Conservation (phyloP, 30 jellyfish, hydroid and myxozoan genomes). For the Sanderia malayensis region DNA sequence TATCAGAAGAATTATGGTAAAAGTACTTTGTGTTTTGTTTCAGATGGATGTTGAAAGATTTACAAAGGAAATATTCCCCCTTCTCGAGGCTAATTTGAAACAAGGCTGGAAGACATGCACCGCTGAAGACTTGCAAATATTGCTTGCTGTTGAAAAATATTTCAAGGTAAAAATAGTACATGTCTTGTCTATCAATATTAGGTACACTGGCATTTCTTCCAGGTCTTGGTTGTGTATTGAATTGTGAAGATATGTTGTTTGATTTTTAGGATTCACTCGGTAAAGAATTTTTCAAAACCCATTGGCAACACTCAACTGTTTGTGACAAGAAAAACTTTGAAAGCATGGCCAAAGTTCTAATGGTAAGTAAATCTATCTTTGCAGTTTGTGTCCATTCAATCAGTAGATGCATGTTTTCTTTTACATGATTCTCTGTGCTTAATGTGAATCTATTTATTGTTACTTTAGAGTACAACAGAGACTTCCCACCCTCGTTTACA, state of each 20-base stretch:
- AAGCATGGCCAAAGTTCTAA: slow-evolving; percentile 11
- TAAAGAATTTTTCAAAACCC: slow-evolving; percentile 4
- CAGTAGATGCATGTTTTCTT: background rate
- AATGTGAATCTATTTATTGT: too few relatives aligned
- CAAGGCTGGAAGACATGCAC: slow-evolving; percentile 73
- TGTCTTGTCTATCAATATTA: too few relatives aligned
- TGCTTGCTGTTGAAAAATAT: slow-evolving; percentile 43
- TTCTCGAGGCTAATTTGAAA: slow-evolving; percentile 18
- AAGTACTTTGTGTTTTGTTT: too few relatives aligned
- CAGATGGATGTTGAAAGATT: slow-evolving; percentile 49
- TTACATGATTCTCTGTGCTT: background rate
- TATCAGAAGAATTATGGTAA: too few relatives aligned
- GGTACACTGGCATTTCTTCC: too few relatives aligned
- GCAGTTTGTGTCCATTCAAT: too few relatives aligned
- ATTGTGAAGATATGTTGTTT: too few relatives aligned
- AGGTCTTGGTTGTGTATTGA: too few relatives aligned
- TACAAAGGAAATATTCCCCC: slow-evolving; percentile 27
- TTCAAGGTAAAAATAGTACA: too few relatives aligned
- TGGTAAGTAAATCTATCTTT: too few relatives aligned
- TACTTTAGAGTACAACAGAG: slow-evolving; percentile 63
- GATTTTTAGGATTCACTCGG: slow-evolving; percentile 34
- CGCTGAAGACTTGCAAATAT: slow-evolving; percentile 62
- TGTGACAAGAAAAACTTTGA: slow-evolving; percentile 28
- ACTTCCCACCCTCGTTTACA: slow-evolving; percentile 83
- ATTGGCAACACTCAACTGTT: slow-evolving; percentile 24